Base-by-base conservation (phyloP, 2,113 vertebrate species). In the Sialia sialis region DNA sequence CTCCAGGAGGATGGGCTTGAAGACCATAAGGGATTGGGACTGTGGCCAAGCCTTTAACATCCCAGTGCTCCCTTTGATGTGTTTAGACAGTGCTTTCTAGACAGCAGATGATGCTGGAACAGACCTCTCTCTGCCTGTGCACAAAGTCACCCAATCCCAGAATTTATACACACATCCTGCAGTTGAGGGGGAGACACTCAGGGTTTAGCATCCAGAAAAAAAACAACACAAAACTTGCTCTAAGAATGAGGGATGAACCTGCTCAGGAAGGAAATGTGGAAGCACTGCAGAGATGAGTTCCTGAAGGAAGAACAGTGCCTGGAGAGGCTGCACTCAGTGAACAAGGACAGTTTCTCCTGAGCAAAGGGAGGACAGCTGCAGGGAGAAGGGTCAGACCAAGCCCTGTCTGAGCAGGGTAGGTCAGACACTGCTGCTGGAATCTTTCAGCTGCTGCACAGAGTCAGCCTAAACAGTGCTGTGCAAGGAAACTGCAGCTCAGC, bases 31-130 rank as follows among this genome's bases (percentile, higher is more conserved):
- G 70, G 87, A 58, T 10, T 44, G 84, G 91, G 91, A 69, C 16
- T 17, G 43, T 6, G 14, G 84, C 96, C 94, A 95, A 93, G 43
- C 46, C 67, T 74, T 29, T 60, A 94, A 76, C 84, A 84, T 80
- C 43, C 10, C 70, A 54, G 23, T 48, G 75, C 59, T 79, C 32
- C 86, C 87, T 95, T 96, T 95, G 91, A 95, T 95, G 51, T 76
- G 63, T 38, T 82, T 34, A 83, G 91, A 93, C 84, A 93, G 81
- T 7, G 48, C 75, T 93, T 85, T 94, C 82, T 44, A 95, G 94
- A 70, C 55, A 63, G 94, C 81, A 97, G 87, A 94, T 41, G 84
- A 92, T 69, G 67, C 93, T 95, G 94, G 84, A 97, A 79, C 84
- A 79, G 67, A 78, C 30, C 29, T 23, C 27, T 55, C 89, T 43